These are phyloP conservation scores for Antrozous pallidus DNA, from an alignment of 2,797 vertebrate genomes.

Conservation along the genomic window DNA sequence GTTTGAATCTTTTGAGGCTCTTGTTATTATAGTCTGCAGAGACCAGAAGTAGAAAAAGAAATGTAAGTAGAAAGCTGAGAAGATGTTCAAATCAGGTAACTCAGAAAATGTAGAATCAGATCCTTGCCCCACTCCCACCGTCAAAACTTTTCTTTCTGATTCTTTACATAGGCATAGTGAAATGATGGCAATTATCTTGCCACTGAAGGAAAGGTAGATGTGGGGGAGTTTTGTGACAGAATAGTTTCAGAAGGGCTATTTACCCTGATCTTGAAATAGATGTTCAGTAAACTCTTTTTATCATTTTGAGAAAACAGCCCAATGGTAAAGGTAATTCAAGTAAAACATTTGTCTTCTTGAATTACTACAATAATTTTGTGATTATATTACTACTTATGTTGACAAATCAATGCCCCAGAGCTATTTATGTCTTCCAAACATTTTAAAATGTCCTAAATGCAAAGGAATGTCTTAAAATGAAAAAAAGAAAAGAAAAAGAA, in stretches of 20 bases:
- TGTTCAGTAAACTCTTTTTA: conserved; percentile 11
- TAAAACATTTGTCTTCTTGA: background rate
- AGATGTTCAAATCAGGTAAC: conserved; percentile 42
- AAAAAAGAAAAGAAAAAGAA: background rate
- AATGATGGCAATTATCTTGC: background rate
- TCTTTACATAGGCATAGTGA: background rate
- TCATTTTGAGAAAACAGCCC: background rate
- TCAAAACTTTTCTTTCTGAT: background rate
- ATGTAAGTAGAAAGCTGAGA: background rate
- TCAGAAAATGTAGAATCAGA: background rate
- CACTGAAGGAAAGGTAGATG: background rate
- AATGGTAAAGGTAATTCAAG: conserved; percentile 28
- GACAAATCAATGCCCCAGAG: background rate
- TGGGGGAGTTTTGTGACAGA: background rate
- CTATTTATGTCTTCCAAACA: background rate
- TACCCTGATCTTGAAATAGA: background rate
- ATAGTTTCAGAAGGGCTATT: background rate
- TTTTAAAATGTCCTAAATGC: conserved; percentile 2
- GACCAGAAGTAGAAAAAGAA: conserved; percentile 43
- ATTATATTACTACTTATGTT: background rate
- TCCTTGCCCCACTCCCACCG: background rate
- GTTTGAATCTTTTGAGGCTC: conserved; percentile 41
- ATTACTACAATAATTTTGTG: background rate
- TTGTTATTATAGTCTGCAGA: conserved; percentile 3
- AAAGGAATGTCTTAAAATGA: conserved; percentile 30